Conservation (phyloP, 2,113 vertebrate species). For the Ia io region DNA sequence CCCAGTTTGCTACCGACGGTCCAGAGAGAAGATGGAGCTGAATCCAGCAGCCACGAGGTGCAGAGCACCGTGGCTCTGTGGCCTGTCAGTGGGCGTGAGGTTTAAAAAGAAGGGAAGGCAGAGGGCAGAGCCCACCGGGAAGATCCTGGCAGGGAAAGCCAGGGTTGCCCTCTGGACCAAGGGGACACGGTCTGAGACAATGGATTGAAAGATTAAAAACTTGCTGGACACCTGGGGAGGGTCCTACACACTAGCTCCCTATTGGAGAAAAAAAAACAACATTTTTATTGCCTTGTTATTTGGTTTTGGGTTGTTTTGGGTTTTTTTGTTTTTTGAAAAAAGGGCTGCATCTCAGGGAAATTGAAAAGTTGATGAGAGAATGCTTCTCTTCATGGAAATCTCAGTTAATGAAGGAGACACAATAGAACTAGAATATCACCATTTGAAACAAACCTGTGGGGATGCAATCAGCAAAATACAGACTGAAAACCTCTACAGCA, state of each 20-base stretch:
- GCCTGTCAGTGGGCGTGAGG: fast-evolving
- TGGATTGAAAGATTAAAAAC: fast-evolving
- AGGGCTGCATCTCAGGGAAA: neutral
- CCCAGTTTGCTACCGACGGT: neutral
- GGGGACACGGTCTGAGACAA: too few relatives aligned
- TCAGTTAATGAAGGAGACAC: neutral
- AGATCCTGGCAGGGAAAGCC: fast-evolving
- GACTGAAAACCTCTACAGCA: neutral
- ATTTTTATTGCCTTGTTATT: neutral
- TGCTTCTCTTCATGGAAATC: neutral
- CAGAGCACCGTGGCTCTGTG: fast-evolving
- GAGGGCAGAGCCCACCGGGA: neutral
- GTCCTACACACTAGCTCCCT: neutral
- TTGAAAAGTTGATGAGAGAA: neutral
- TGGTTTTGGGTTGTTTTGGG: neutral
- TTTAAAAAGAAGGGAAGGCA: neutral
- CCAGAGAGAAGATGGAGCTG: neutral
- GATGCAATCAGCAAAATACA: neutral
- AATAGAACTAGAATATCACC: neutral
- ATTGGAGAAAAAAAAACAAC: neutral
- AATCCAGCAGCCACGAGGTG: neutral
- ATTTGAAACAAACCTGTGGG: neutral
- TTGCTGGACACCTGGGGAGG: fast-evolving
- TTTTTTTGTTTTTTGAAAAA: neutral
- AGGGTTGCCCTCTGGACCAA: neutral